Percentiles rank a stretch among this genome's conserved stretches.
Evolutionary conservation across 2,113 vertebrate genomes (phyloP).

Genomic region (Xenopus borealis): DNA sequence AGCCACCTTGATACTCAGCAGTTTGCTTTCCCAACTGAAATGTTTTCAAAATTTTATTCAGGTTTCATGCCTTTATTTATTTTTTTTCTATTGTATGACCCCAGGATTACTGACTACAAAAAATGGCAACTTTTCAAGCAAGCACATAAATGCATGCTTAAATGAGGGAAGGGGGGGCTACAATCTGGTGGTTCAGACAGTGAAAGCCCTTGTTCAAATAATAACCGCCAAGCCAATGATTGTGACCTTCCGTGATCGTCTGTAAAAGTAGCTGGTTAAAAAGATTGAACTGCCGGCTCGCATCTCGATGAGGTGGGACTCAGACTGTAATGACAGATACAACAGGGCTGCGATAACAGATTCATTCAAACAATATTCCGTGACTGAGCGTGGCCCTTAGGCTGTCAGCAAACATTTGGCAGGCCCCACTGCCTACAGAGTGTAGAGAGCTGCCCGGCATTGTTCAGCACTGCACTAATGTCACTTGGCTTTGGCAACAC

Average conservation of each 20-base stretch:
- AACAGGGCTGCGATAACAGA: constrained; percentile 53
- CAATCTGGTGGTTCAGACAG: constrained; percentile 2
- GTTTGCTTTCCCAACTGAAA: no score
- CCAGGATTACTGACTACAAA: constrained; percentile 18
- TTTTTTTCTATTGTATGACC: background rate
- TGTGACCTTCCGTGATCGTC: background rate
- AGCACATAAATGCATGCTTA: constrained; percentile 29
- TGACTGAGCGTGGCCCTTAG: constrained; percentile 39
- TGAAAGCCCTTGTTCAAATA: background rate
- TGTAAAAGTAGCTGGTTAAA: constrained; percentile 15
- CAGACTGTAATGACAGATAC: constrained; percentile 51
- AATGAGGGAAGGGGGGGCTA: background rate
- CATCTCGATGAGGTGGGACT: constrained; percentile 23
- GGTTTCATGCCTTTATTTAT: background rate
- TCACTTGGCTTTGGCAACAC: background rate
- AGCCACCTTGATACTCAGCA: no score
- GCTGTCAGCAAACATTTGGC: constrained; percentile 55
- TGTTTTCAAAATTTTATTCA: no score
- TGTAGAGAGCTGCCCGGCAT: background rate
- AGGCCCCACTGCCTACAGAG: constrained; percentile 39
- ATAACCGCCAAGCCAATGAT: constrained; percentile 9
- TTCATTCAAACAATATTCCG: constrained; percentile 49
- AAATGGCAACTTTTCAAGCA: constrained; percentile 35
- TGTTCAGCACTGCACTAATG: background rate
- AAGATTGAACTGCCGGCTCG: constrained; percentile 29